Evolutionary conservation across 2,888 invertebrate species (phyloP).

Genomic region (Unio pictorum): DNA sequence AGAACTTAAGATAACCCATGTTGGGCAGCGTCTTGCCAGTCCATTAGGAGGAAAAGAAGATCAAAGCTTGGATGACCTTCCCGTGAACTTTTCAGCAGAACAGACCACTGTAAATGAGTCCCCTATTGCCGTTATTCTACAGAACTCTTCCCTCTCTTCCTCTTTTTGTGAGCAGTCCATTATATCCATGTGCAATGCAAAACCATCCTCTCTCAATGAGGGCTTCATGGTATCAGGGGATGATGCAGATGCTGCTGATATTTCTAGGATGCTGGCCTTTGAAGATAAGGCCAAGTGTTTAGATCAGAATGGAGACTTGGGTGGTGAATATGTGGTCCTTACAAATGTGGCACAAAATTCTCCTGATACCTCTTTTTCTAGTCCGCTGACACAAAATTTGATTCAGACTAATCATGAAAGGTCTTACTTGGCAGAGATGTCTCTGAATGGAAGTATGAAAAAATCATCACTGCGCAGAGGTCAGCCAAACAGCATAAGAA

Average conservation of each 20-base stretch:
- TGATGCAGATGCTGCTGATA: conserved; percentile 32
- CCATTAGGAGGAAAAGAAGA: conserved; percentile 17
- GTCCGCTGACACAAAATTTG: background rate
- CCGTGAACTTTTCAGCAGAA: conserved; percentile 8
- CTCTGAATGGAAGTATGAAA: conserved; percentile 22
- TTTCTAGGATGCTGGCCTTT: conserved; percentile 23
- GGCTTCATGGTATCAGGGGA: conserved; percentile 49
- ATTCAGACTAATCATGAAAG: conserved; percentile 10
- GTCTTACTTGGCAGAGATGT: conserved; percentile 25
- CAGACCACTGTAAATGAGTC: conserved; percentile 20
- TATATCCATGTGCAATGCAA: conserved; percentile 34
- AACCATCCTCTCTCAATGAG: conserved; percentile 46
- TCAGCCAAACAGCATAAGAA: conserved; percentile 58
- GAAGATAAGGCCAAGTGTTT: background rate
- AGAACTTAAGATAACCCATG: conserved; percentile 11
- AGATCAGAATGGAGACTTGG: background rate
- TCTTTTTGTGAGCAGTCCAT: conserved; percentile 37
- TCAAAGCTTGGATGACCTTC: background rate
- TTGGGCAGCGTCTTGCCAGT: conserved; percentile 52
- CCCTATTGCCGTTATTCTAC: conserved; percentile 31
- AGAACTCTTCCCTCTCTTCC: conserved; percentile 29
- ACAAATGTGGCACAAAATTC: conserved; percentile 7
- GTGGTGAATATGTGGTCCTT: conserved; percentile 28
- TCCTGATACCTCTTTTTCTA: conserved; percentile 18
- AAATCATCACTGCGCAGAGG: conserved; percentile 48